phyloP scores from a whole-genome alignment of 2,113 vertebrate species.

The Colaptes auratus region DNA sequence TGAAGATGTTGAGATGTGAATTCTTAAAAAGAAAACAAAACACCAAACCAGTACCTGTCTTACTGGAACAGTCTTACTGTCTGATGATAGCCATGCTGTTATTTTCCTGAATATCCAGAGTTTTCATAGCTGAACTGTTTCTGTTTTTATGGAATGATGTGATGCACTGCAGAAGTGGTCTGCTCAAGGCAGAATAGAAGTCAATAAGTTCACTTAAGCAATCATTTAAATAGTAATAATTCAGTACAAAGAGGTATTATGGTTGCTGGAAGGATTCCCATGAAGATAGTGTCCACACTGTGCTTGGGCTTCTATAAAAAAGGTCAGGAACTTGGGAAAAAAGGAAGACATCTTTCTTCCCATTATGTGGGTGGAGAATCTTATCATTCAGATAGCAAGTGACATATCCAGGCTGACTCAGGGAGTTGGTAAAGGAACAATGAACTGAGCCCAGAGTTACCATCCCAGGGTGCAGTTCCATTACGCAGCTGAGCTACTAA shows the following conservation, averaged over 20 bases:
- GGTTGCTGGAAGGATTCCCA: background rate
- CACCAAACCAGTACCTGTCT: too few relatives aligned
- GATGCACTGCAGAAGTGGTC: background rate
- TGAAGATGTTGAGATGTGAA: background rate
- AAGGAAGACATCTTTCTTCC: background rate
- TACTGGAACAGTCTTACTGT: background rate
- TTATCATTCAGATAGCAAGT: background rate
- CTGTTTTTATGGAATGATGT: background rate
- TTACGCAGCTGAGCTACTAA: background rate
- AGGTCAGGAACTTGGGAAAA: background rate
- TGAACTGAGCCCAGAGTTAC: background rate
- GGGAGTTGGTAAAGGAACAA: background rate
- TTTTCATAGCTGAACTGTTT: background rate
- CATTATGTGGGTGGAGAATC: background rate
- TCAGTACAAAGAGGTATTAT: background rate
- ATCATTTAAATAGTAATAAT: background rate
- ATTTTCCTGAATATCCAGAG: background rate
- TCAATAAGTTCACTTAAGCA: background rate
- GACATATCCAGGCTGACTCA: background rate
- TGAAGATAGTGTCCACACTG: background rate
- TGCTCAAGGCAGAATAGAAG: background rate
- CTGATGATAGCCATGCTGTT: background rate
- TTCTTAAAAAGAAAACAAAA: background rate
- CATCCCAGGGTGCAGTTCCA: background rate
- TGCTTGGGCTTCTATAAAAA: background rate